phyloP scores from a whole-genome alignment of 1,140 invertebrate species.

The Heliconius himera region DNA sequence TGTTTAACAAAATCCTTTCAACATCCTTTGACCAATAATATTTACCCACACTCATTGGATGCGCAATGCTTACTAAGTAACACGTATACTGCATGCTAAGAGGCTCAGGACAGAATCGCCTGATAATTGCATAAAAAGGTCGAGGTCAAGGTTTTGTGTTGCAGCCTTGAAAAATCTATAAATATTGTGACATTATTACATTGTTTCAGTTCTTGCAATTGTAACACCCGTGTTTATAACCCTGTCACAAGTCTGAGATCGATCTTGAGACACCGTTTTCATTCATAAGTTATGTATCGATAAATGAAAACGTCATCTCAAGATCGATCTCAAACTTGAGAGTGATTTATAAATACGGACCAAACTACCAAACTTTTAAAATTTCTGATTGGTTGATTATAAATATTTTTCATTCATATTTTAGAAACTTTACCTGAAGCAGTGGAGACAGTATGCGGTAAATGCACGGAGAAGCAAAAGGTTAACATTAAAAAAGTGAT shows the following conservation, averaged over 20 bases:
- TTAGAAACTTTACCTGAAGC: slow-evolving; percentile 84
- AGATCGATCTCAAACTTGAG: too few species aligned
- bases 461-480: slow-evolving; percentile 84
- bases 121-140: slow-evolving; percentile 43
- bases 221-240: neutral
- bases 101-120: slow-evolving; percentile 42
- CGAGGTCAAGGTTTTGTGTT: slow-evolving; percentile 43
- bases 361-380: too few species aligned
- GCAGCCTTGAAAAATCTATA: neutral
- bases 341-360: too few species aligned
- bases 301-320: too few species aligned
- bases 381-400: neutral
- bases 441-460: slow-evolving; percentile 82
- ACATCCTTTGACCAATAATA: slow-evolving; percentile 17
- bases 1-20: slow-evolving; percentile 28
- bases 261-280: too few species aligned
- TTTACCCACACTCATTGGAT: slow-evolving; percentile 24
- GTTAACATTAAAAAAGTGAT: slow-evolving; percentile 85
- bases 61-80: slow-evolving; percentile 38
- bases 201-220: neutral
- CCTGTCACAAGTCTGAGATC: too few species aligned
- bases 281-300: too few species aligned
- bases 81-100: slow-evolving; percentile 31
- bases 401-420: slow-evolving; percentile 37
- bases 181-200: neutral